Conservation (phyloP, 2,113 vertebrate species). For the Forbesichthys papilliferus region DNA sequence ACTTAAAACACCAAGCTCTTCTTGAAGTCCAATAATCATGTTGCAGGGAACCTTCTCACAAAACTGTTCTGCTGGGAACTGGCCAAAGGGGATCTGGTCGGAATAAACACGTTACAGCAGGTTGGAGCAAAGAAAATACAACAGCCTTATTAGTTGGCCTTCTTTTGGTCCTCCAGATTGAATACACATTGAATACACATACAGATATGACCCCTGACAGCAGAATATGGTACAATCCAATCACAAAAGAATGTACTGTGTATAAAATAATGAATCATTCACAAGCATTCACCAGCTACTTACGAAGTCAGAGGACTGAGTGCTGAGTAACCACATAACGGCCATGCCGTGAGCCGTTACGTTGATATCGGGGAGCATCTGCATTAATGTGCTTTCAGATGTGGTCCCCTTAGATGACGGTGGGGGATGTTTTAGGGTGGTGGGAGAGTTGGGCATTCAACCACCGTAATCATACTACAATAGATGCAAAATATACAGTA, state of each 20-base stretch:
- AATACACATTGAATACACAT: no score
- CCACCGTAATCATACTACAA: slow-evolving; percentile 59
- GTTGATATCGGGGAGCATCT: slow-evolving; percentile 41
- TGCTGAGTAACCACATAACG: slow-evolving; percentile 54
- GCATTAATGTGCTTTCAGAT: slow-evolving; percentile 34
- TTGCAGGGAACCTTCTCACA: slow-evolving; percentile 29
- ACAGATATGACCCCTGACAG: no score
- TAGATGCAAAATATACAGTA: no score
- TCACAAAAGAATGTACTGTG: no score
- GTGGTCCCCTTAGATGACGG: slow-evolving; percentile 55
- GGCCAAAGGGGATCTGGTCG: slow-evolving; percentile 42
- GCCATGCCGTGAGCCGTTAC: slow-evolving; percentile 23
- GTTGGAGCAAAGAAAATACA: background rate
- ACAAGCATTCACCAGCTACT: slow-evolving; percentile 16
- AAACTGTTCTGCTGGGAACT: slow-evolving; percentile 41
- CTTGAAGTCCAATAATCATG: slow-evolving; percentile 39
- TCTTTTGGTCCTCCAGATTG: no score
- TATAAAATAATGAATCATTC: no score
- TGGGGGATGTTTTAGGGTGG: slow-evolving; percentile 52
- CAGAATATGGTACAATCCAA: no score
- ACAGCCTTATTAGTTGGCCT: no score
- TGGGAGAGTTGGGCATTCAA: slow-evolving; percentile 67
- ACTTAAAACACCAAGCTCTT: slow-evolving; percentile 30
- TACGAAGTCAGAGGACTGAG: slow-evolving; percentile 57
- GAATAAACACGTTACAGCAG: slow-evolving; percentile 3